Conservation (phyloP, 2,888 invertebrate genomes). For the Drosophila aldrichi region DNA sequence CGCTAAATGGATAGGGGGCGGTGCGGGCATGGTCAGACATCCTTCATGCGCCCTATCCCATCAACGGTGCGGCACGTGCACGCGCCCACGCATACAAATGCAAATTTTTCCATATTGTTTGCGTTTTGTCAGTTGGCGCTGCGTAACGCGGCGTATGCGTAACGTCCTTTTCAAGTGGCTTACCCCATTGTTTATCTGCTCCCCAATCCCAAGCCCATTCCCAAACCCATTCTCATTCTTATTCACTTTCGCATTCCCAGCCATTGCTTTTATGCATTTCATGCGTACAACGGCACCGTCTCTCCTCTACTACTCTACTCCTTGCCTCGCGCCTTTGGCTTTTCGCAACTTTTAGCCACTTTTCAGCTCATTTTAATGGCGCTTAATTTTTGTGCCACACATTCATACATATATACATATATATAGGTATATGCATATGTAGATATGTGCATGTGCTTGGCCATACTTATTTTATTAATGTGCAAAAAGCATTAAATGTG, state of each 20-base stretch:
- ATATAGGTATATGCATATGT: constrained; percentile 1
- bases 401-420: constrained; percentile 4
- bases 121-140: constrained; percentile 53
- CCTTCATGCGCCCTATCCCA: background rate
- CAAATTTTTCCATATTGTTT: constrained; percentile 64
- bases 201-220: background rate
- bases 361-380: constrained; percentile 56
- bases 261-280: constrained; percentile 32
- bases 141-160: constrained; percentile 61
- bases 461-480: constrained; percentile 68
- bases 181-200: constrained; percentile 57
- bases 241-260: background rate
- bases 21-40: background rate
- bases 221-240: background rate
- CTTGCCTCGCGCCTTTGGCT: background rate
- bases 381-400: constrained; percentile 65
- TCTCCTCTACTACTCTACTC: background rate
- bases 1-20: background rate
- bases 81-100: constrained; percentile 68
- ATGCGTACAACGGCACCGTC: background rate
- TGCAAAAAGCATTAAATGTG: constrained; percentile 58
- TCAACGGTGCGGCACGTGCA: constrained; percentile 37
- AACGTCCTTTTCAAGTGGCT: constrained; percentile 35
- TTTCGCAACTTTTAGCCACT: constrained; percentile 15
- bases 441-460: constrained; percentile 1